phyloP scores from a whole-genome alignment of 2,113 vertebrate species.

The Dicentrarchus labrax region DNA sequence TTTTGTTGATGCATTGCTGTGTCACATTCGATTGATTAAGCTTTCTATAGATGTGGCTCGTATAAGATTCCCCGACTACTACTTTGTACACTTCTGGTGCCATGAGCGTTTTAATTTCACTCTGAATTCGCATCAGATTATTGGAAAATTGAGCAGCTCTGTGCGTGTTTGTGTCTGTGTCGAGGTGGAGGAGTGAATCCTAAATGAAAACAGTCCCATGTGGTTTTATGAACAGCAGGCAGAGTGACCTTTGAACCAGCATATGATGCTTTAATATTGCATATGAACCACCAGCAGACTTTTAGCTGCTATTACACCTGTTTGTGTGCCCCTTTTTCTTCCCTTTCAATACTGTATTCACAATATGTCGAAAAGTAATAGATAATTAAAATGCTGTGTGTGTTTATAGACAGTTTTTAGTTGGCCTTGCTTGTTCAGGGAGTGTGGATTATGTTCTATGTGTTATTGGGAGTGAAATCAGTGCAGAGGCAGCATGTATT shows the following conservation, averaged over 20 bases:
- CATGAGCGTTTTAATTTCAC: slow-evolving; percentile 48
- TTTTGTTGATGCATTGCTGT: slow-evolving; percentile 35
- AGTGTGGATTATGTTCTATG: slow-evolving; percentile 63
- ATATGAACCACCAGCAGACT: slow-evolving; percentile 55
- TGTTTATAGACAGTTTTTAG: slow-evolving; percentile 36
- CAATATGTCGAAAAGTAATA: slow-evolving; percentile 12
- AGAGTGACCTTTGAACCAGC: slow-evolving; percentile 75
- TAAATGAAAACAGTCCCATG: slow-evolving; percentile 75
- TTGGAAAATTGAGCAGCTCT: slow-evolving; percentile 55
- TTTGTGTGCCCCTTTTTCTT: slow-evolving; percentile 23
- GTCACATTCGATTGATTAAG: slow-evolving; percentile 61
- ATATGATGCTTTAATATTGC: slow-evolving; percentile 75
- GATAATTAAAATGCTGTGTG: slow-evolving; percentile 35
- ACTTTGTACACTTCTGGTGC: slow-evolving; percentile 56
- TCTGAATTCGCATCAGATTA: slow-evolving; percentile 59
- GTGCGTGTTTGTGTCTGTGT: slow-evolving; percentile 14
- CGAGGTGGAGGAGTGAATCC: slow-evolving; percentile 46
- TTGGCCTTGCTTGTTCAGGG: slow-evolving; percentile 51
- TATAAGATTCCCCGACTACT: slow-evolving; percentile 54
- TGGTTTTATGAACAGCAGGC: slow-evolving; percentile 73
- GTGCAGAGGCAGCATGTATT: slow-evolving; percentile 73
- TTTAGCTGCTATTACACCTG: slow-evolving; percentile 60
- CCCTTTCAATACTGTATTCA: slow-evolving; percentile 25
- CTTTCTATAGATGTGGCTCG: slow-evolving; percentile 46
- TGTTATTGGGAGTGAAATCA: slow-evolving; percentile 70